Evolutionary conservation across 2,888 invertebrate genomes (phyloP).

Genomic region (Himalopsyche anomala): DNA sequence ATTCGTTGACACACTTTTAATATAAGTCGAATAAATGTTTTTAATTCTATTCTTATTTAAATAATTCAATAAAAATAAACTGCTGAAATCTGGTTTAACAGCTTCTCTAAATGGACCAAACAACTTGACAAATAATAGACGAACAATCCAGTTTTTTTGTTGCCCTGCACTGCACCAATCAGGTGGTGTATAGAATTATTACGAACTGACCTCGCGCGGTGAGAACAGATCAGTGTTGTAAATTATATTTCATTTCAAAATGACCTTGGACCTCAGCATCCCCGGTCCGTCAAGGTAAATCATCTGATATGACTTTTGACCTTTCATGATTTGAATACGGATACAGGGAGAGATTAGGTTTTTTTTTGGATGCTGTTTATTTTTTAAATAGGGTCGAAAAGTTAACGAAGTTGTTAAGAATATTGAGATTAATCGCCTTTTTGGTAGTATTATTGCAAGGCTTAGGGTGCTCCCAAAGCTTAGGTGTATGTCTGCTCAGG

Average conservation of each 20-base stretch:
- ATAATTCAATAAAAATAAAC: background rate
- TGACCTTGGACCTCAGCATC: constrained; percentile 48
- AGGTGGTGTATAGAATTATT: background rate
- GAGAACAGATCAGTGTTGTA: constrained; percentile 18
- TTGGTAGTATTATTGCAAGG: too few species aligned
- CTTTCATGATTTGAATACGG: constrained; percentile 40
- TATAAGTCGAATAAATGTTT: too few species aligned
- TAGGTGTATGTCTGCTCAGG: too few species aligned
- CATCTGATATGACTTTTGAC: constrained; percentile 51
- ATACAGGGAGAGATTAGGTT: constrained; percentile 47
- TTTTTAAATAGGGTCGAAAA: background rate
- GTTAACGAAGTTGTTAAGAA: too few species aligned
- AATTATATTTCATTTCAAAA: constrained; percentile 46
- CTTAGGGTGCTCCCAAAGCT: too few species aligned
- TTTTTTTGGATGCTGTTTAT: constrained; percentile 21
- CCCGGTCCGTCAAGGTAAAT: background rate
- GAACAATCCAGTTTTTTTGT: constrained; percentile 10
- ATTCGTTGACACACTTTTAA: too few species aligned
- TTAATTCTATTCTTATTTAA: background rate
- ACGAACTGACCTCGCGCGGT: constrained; percentile 25
- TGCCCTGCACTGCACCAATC: background rate
- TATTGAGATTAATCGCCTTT: too few species aligned
- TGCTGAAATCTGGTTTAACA: background rate
- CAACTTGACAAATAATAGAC: background rate
- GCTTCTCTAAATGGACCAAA: background rate